A percentile compares a stretch with the other conserved stretches of the same genome.
Conservation (phyloP, 1,140 invertebrate species). For the Micrasema longulum region DNA sequence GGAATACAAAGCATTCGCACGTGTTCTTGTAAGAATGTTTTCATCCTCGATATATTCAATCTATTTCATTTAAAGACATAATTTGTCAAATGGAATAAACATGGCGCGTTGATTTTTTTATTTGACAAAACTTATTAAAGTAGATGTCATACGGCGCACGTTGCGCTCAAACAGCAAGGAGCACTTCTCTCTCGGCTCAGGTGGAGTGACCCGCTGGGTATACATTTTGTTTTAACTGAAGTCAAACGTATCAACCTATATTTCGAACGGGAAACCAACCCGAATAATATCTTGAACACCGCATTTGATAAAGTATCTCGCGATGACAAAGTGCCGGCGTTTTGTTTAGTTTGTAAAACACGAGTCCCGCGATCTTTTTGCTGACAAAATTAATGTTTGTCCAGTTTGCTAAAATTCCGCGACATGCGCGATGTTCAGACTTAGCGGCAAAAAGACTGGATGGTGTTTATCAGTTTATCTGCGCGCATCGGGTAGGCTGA, state of each 20-base stretch:
- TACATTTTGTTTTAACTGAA: constrained; percentile 14
- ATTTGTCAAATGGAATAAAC: too few species aligned
- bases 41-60: too few species aligned
- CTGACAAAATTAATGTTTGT: constrained; percentile 38
- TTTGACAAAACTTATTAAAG: constrained; percentile 10
- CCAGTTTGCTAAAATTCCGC: constrained; percentile 41
- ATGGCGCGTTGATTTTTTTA: too few species aligned
- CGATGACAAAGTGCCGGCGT: constrained; percentile 17
- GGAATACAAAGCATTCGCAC: too few species aligned
- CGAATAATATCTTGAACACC: constrained; percentile 16
- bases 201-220: constrained; percentile 12
- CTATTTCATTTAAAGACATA: not conserved
- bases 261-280: constrained; percentile 23
- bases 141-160: constrained; percentile 20
- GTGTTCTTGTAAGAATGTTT: too few species aligned
- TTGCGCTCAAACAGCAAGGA: constrained; percentile 10
- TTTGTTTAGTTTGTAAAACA: constrained; percentile 26
- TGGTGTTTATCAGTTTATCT: constrained; percentile 54
- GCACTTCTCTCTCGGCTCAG: constrained; percentile 5
- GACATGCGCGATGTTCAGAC: constrained; percentile 16
- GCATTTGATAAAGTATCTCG: constrained; percentile 20
- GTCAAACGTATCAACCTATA: constrained; percentile 31
- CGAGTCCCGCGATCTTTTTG: constrained; percentile 28
- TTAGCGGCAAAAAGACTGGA: constrained; percentile 39
- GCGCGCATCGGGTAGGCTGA: constrained; percentile 30